Evolutionary conservation across 2,113 vertebrate genomes (phyloP).

Genomic region (Pteronura brasiliensis): DNA sequence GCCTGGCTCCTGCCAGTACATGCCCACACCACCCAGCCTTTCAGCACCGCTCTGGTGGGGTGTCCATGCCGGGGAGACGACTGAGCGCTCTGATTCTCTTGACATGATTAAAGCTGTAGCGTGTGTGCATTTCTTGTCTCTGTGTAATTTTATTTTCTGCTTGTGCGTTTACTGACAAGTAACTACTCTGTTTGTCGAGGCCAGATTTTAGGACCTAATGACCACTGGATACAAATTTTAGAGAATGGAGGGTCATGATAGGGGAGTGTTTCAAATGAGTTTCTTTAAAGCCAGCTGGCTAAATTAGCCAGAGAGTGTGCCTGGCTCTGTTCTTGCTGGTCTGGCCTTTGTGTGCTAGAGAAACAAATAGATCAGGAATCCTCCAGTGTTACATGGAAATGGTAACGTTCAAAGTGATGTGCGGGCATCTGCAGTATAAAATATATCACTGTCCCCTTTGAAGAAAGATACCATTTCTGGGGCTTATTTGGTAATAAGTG

Average conservation of each 20-base stretch:
- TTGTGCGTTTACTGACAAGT: background rate
- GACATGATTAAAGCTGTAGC: rapidly evolving
- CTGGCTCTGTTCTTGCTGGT: background rate
- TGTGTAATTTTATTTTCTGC: background rate
- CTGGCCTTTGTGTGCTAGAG: background rate
- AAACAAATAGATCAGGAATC: background rate
- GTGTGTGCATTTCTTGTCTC: background rate
- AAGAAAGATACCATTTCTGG: background rate
- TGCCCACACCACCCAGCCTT: rapidly evolving
- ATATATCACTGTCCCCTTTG: background rate
- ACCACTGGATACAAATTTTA: background rate
- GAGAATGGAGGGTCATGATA: background rate
- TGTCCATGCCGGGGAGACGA: rapidly evolving
- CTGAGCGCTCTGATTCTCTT: background rate
- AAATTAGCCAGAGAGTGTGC: background rate
- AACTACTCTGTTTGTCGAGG: background rate
- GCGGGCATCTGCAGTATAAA: background rate
- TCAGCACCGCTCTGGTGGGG: rapidly evolving
- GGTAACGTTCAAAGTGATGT: background rate
- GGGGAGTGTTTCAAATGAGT: background rate
- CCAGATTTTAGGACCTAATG: background rate
- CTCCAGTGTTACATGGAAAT: background rate
- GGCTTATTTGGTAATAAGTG: background rate
- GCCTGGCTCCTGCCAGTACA: rapidly evolving
- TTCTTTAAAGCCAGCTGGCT: background rate